Percentiles rank a stretch among this genome's conserved stretches.
phyloP scores from a whole-genome alignment of 2,888 invertebrate genomes.

The Acrobeloides nanus region DNA sequence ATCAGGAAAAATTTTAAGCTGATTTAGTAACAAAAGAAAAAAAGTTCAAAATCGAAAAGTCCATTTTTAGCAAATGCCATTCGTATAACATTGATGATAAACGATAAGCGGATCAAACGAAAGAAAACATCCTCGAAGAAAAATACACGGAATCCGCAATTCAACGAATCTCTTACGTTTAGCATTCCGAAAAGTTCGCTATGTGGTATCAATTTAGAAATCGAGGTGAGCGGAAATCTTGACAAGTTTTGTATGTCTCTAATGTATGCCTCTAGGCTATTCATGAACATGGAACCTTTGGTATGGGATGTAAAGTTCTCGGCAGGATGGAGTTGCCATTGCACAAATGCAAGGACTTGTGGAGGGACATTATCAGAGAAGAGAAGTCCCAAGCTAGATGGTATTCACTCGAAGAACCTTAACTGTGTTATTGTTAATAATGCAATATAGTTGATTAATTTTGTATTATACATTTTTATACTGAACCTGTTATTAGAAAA shows the following conservation, averaged over 20 bases:
- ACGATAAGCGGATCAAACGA: slow-evolving; percentile 42
- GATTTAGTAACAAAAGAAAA: not conserved
- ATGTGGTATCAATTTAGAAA: slow-evolving; percentile 43
- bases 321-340: slow-evolving; percentile 47
- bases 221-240: slow-evolving; percentile 33
- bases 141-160: slow-evolving; percentile 37
- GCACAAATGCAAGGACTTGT: slow-evolving; percentile 50
- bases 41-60: not conserved
- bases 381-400: slow-evolving; percentile 52
- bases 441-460: too few species aligned
- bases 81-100: slow-evolving; percentile 37
- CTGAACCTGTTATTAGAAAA: too few species aligned
- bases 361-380: slow-evolving; percentile 51
- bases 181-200: slow-evolving; percentile 42
- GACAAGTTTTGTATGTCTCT: not conserved
- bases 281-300: slow-evolving; percentile 50
- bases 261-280: slow-evolving; percentile 42
- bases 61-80: slow-evolving; percentile 36
- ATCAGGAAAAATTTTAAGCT: not conserved
- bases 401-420: slow-evolving; percentile 42
- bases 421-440: not conserved
- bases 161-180: slow-evolving; percentile 51
- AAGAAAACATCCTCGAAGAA: slow-evolving; percentile 49
- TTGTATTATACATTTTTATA: too few species aligned
- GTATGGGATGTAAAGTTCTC: slow-evolving; percentile 39